Conservation (phyloP, 2,797 vertebrate genomes). For the Sebastes variabilis region DNA sequence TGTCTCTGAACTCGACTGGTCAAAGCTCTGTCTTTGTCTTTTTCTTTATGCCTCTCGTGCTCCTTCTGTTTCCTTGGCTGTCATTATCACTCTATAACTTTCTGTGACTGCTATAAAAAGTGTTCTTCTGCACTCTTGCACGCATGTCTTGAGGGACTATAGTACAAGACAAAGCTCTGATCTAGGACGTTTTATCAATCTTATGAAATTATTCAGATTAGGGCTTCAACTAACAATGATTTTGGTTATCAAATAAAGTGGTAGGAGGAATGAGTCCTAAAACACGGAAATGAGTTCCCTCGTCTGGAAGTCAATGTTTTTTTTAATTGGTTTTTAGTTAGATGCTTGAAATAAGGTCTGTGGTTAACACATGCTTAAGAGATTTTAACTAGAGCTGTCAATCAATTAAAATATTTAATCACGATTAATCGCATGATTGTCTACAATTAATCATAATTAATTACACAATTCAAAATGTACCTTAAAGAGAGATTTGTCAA, state of each 20-base stretch:
- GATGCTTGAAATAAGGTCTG: too few species aligned
- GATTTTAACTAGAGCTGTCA: too few species aligned
- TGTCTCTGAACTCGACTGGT: conserved; percentile 12
- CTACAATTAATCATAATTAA: too few species aligned
- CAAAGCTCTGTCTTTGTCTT: not conserved
- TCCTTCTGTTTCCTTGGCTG: not conserved
- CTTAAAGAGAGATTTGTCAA: too few species aligned
- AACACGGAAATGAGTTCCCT: too few species aligned
- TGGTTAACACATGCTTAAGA: too few species aligned
- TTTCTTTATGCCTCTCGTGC: not conserved
- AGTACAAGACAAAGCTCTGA: not conserved
- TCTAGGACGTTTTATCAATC: not conserved
- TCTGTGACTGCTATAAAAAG: conserved; percentile 13
- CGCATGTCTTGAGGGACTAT: not conserved
- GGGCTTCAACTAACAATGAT: not conserved
- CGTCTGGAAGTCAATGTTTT: too few species aligned
- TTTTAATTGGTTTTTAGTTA: too few species aligned
- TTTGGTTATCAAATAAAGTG: not conserved
- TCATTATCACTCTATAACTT: not conserved
- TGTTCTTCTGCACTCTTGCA: not conserved
- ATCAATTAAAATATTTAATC: too few species aligned
- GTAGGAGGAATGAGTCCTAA: too few species aligned
- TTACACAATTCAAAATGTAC: too few species aligned
- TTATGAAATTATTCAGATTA: not conserved
- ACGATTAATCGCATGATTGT: too few species aligned